These are phyloP conservation scores for Tenthredo distinguenda DNA, from an alignment of 2,888 invertebrate species.

Conservation along the genomic window DNA sequence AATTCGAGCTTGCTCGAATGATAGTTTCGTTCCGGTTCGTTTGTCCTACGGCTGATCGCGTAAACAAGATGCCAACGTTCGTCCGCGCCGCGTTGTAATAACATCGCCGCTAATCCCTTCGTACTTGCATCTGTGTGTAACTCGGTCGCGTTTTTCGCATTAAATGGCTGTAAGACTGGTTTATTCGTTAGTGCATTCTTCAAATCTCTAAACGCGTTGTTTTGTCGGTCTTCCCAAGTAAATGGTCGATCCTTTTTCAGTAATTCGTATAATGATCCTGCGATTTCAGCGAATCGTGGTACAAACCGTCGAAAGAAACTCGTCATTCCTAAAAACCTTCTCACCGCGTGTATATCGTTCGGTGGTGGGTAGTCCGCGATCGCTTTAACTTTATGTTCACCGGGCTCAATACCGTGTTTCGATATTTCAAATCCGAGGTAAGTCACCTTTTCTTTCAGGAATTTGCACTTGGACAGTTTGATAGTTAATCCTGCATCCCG, in stretches of 20 bases:
- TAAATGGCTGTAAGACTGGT: background rate
- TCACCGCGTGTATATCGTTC: slow-evolving; percentile 30
- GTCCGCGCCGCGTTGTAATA: slow-evolving; percentile 2
- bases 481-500: slow-evolving; percentile 52
- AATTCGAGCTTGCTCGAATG: background rate
- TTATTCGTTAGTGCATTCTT: background rate
- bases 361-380: slow-evolving; percentile 25
- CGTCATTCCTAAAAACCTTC: slow-evolving; percentile 45
- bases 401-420: slow-evolving; percentile 58
- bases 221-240: background rate
- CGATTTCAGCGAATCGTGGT: slow-evolving; percentile 20
- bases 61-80: background rate
- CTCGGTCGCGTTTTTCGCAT: background rate
- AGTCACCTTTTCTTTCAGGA: slow-evolving; percentile 60
- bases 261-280: background rate
- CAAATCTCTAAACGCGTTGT: background rate
- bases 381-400: background rate
- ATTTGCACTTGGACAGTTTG: slow-evolving; percentile 64
- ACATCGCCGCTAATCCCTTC: background rate
- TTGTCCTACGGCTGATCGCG: background rate
- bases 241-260: background rate
- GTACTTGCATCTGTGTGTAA: background rate
- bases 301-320: slow-evolving; percentile 53
- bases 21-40: background rate
- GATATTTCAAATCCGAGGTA: slow-evolving; percentile 67